phyloP scores from a whole-genome alignment of 2,113 vertebrate species.

The Syngnathoides biaculeatus region DNA sequence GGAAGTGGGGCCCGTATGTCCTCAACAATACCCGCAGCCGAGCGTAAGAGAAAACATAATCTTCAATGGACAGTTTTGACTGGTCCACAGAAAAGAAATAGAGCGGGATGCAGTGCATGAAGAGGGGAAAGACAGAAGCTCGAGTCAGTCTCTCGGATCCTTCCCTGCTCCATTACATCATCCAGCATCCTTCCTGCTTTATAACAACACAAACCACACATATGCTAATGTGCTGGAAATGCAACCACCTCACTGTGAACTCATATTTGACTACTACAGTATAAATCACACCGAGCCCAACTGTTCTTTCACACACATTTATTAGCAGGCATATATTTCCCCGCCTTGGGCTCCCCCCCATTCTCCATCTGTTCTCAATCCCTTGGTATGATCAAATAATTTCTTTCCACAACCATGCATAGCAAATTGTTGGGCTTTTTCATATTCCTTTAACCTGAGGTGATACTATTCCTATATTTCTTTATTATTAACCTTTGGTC shows the following conservation, averaged over 20 bases:
- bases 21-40: constrained; percentile 75
- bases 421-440: constrained; percentile 9
- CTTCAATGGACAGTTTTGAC: constrained; percentile 10
- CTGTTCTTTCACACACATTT: constrained; percentile 9
- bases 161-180: neutral
- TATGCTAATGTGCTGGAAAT: neutral
- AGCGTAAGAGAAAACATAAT: constrained; percentile 71
- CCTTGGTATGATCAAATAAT: constrained; percentile 16
- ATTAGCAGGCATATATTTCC: constrained; percentile 12
- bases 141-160: constrained; percentile 7
- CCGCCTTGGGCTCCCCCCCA: neutral
- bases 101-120: constrained; percentile 15
- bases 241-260: neutral
- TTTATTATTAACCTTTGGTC: constrained; percentile 21
- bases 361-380: constrained; percentile 16
- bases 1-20: constrained; percentile 89
- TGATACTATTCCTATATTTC: neutral
- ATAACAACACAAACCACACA: constrained; percentile 4
- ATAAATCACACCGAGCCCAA: constrained; percentile 11
- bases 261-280: constrained; percentile 3
- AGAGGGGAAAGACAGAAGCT: constrained; percentile 8
- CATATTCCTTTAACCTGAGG: constrained; percentile 3
- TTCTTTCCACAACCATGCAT: constrained; percentile 5
- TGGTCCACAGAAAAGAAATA: neutral
- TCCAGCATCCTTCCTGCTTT: constrained; percentile 5